Base-by-base conservation (phyloP, 2,797 vertebrate species). In the Hafferia zeledoni region DNA sequence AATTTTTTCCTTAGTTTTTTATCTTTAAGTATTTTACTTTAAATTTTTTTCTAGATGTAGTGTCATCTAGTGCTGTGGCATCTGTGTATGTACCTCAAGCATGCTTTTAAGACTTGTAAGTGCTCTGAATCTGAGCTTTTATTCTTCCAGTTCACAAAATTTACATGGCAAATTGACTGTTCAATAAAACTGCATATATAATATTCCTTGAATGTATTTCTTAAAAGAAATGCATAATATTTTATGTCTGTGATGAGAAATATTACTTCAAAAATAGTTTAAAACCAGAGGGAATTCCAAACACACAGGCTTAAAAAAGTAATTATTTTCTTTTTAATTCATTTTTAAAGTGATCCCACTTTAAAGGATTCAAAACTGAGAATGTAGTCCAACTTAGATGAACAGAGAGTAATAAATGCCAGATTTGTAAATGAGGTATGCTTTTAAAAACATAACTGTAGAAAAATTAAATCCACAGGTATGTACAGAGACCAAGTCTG, bases 221-320 rank as follows among this genome's bases (percentile, higher is more conserved):
- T 95, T 77, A 86, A 93, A 95, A 88, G 46, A 96, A 97, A 57
- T 53, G 35, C 41, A 85, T 82, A 47, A 63, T 82, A 96, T 68
- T 92, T 90, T 91, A 91, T 78, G 44, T 93, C 93, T 85, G 80
- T 75, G 28, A 19, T 92, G 67, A 83, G 92, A 92, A 92, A 79
- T 44, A 74, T 17, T 78, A 39, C 70, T 89, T 96, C 64, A 96
- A 90, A 96, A 97, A 93, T 82, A 84, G 37, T 91, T 82, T 95
- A 82, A 90, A 94, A 65, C 71, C 67, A 80, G 89, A 95, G 76
- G 84, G 90, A 93, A 79, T 88, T 92, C 61, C 89, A 95, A 94
- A 86, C 16, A 80, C 16, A n/a, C 57, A 46, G 44, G 33, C 67
- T 85, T 89, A 74, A 76, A 94, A 78, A 94, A 84, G 68, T 85